Evolutionary conservation across 1,140 invertebrate species (phyloP).

Genomic region (Nomia melanderi): DNA sequence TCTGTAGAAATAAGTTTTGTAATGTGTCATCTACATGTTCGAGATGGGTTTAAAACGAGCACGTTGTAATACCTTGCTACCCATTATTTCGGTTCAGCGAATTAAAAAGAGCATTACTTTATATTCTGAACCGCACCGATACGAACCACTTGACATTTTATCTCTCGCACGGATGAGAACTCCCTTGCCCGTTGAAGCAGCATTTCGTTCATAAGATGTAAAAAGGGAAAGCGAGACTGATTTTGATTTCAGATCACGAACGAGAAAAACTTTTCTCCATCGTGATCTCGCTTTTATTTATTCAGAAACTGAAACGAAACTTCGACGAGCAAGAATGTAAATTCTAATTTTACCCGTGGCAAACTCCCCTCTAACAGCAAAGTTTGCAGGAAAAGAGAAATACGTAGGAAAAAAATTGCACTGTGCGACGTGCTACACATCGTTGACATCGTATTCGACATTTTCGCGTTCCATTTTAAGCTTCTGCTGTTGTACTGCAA

Average conservation of each 20-base stretch:
- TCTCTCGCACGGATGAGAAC: not conserved
- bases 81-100: too few relatives aligned
- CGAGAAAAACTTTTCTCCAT: not conserved
- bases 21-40: constrained; percentile 1
- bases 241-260: not conserved
- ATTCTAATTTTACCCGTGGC: constrained; percentile 8
- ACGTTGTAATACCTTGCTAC: not conserved
- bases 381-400: not conserved
- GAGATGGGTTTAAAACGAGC: constrained; percentile 14
- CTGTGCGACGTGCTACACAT: not conserved
- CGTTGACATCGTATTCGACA: not conserved
- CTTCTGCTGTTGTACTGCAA: not conserved
- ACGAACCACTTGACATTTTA: not conserved
- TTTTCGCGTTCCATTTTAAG: not conserved
- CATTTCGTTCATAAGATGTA: not conserved
- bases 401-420: not conserved
- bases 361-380: not conserved
- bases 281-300: constrained; percentile 12
- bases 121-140: not conserved
- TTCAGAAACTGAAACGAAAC: constrained; percentile 19
- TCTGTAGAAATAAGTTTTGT: not conserved
- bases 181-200: too few relatives aligned
- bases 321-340: constrained; percentile 5
- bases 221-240: not conserved
- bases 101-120: not conserved